Conservation (phyloP, 2,888 invertebrate genomes). For the Melangyna quadrimaculata region DNA sequence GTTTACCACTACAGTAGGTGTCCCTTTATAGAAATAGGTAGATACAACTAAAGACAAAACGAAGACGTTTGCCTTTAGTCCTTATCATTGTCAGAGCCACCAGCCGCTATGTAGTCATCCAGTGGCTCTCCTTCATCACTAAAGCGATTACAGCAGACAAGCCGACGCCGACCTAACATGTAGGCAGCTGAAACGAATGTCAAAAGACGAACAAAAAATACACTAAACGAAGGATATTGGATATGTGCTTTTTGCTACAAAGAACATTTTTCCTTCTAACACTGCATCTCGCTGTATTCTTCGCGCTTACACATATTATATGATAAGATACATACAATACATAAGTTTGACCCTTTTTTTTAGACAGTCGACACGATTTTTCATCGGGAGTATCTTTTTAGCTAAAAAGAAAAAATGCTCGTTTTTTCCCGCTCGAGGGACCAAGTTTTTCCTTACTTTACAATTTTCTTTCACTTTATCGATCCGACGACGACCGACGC, state of each 20-base stretch:
- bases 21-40: no score
- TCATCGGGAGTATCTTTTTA: not conserved
- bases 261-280: not conserved
- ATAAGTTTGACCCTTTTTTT: conserved; percentile 16
- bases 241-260: not conserved
- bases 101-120: not conserved
- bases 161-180: conserved; percentile 29
- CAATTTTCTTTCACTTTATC: conserved; percentile 39
- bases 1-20: not conserved
- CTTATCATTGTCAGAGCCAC: not conserved
- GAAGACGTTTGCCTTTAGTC: not conserved
- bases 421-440: conserved; percentile 23
- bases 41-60: not conserved
- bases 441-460: conserved; percentile 62
- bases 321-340: not conserved
- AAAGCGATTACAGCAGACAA: conserved; percentile 56
- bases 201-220: conserved; percentile 22
- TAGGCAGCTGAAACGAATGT: conserved; percentile 61
- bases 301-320: not conserved
- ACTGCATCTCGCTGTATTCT: not conserved
- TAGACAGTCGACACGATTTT: not conserved
- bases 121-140: conserved; percentile 39
- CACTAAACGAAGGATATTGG: conserved; percentile 15
- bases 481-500: not conserved
- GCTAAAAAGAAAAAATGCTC: not conserved